A percentile compares a stretch with the other conserved stretches of the same genome.
phyloP scores from a whole-genome alignment of 1,140 invertebrate genomes.

The Eumeta japonica region DNA sequence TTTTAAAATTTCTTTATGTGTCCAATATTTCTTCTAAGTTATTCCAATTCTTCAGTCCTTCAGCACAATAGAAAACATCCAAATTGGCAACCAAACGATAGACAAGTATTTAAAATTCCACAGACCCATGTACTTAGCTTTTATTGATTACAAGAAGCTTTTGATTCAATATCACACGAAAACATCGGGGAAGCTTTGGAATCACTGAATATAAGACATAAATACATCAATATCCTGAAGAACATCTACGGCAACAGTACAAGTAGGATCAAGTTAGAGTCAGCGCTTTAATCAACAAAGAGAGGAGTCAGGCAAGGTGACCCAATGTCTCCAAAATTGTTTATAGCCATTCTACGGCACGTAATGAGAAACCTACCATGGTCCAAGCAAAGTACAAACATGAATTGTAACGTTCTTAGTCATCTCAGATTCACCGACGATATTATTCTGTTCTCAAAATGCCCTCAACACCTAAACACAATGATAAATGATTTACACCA shows the following conservation, averaged over 20 bases:
- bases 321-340: no score
- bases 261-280: no score
- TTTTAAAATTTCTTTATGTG: no score
- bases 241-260: constrained; percentile 13
- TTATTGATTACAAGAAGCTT: no score
- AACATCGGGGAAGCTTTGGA: constrained; percentile 12
- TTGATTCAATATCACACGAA: constrained; percentile 13
- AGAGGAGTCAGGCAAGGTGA: no score
- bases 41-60: no score
- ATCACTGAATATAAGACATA: constrained; percentile 11
- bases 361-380: no score
- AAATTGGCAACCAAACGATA: no score
- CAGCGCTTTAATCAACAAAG: constrained; percentile 8
- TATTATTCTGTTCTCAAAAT: constrained; percentile 4
- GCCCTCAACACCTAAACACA: constrained; percentile 8
- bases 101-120: constrained; percentile 17
- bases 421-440: constrained; percentile 12
- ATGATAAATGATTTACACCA: constrained; percentile 14
- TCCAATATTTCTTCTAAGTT: no score
- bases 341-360: no score
- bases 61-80: constrained; percentile 21
- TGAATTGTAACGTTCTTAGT: constrained; percentile 13
- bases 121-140: constrained; percentile 15
- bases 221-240: no score
- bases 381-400: constrained; percentile 12